Percentiles rank a stretch among this genome's conserved stretches.
Conservation (phyloP, 2,113 vertebrate species). For the Pluvianellus socialis region DNA sequence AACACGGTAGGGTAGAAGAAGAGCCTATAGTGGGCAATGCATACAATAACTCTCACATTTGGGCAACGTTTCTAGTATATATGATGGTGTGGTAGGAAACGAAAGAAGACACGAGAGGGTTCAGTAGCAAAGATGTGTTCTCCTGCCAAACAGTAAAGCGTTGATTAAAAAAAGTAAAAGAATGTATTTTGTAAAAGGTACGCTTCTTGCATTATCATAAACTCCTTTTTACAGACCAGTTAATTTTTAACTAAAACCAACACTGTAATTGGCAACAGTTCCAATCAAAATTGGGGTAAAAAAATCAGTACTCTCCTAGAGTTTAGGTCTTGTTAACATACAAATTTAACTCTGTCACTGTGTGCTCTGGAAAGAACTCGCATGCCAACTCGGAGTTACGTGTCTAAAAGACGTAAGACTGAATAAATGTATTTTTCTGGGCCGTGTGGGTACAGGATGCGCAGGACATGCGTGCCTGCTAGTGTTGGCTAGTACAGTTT, state of each 20-base stretch:
- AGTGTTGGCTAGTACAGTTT: neutral
- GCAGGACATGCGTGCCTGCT: neutral
- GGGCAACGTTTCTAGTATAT: neutral
- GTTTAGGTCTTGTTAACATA: neutral
- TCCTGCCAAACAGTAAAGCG: neutral
- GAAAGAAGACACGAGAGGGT: neutral
- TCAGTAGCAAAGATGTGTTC: neutral
- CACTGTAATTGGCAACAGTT: neutral
- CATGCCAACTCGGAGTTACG: neutral
- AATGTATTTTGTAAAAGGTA: neutral
- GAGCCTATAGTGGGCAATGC: neutral
- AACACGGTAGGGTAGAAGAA: neutral
- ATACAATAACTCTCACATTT: neutral
- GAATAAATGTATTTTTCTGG: neutral
- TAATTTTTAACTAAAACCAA: neutral
- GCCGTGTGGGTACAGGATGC: neutral
- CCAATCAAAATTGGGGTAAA: neutral
- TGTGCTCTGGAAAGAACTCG: neutral
- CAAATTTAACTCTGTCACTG: neutral
- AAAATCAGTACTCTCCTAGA: neutral
- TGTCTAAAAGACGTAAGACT: neutral
- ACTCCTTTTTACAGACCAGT: too few relatives aligned
- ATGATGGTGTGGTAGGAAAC: neutral
- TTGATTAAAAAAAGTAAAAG: neutral
- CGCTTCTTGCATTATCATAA: neutral